Conservation (phyloP, 1,140 invertebrate species). For the Glossosoma conforme region DNA sequence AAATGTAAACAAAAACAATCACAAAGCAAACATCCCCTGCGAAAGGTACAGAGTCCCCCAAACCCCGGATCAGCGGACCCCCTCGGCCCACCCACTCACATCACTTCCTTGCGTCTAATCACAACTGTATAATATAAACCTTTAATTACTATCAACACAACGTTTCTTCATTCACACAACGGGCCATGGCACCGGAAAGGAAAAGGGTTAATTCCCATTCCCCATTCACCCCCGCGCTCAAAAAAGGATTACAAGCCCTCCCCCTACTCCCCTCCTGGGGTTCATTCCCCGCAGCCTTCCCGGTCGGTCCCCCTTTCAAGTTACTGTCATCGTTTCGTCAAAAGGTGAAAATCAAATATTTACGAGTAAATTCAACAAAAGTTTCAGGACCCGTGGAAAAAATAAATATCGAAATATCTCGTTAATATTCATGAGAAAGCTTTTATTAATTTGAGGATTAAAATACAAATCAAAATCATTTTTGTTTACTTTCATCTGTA, state of each 20-base stretch:
- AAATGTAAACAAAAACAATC: slow-evolving; percentile 32
- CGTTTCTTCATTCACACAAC: slow-evolving; percentile 38
- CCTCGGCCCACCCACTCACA: slow-evolving; percentile 25
- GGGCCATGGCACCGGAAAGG: slow-evolving; percentile 43
- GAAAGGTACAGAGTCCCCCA: slow-evolving; percentile 28
- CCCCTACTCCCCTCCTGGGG: slow-evolving; percentile 15
- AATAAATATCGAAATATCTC: no score
- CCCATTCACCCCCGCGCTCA: slow-evolving; percentile 26
- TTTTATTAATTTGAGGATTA: no score
- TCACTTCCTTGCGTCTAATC: slow-evolving; percentile 31
- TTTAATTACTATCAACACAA: slow-evolving; percentile 54
- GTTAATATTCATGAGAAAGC: no score
- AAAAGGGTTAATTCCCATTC: slow-evolving; percentile 31
- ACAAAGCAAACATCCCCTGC: slow-evolving; percentile 28
- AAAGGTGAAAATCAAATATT: slow-evolving; percentile 32
- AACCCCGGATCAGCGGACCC: slow-evolving; percentile 7
- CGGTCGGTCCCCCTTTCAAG: slow-evolving; percentile 12
- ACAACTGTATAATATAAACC: slow-evolving; percentile 40
- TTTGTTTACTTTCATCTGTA: no score
- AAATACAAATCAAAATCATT: no score
- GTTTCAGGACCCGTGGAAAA: no score
- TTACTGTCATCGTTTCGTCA: slow-evolving; percentile 31
- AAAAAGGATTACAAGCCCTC: slow-evolving; percentile 31
- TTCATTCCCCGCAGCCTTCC: slow-evolving; percentile 24
- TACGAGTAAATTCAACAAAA: slow-evolving; percentile 20